Conservation (phyloP, 1,140 invertebrate species). For the Homarus americanus region DNA sequence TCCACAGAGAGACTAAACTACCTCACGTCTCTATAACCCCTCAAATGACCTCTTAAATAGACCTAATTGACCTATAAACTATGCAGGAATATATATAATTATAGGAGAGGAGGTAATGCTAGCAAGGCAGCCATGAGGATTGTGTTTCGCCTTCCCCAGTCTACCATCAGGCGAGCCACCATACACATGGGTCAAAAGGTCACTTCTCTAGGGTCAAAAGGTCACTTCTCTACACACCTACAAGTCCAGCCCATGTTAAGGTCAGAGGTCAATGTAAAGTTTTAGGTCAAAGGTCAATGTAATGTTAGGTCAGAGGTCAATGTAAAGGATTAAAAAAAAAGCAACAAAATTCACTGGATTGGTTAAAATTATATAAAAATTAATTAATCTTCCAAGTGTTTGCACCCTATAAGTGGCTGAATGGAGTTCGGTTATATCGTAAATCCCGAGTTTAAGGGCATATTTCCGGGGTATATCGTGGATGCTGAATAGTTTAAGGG, state of each 20-base stretch:
- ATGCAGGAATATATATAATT: constrained; percentile 55
- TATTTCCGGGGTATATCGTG: too few relatives aligned
- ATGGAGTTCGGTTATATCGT: too few relatives aligned
- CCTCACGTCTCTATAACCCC: too few relatives aligned
- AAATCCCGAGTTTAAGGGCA: too few relatives aligned
- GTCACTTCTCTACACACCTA: constrained; percentile 49
- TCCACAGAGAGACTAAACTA: too few relatives aligned
- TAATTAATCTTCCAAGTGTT: too few relatives aligned
- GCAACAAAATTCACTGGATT: constrained; percentile 49
- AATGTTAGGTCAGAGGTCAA: constrained; percentile 46
- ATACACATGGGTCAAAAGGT: constrained; percentile 41
- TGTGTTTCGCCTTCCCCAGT: constrained; percentile 32
- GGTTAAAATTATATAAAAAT: constrained; percentile 23
- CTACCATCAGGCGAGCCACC: constrained; percentile 9
- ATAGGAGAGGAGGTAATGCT: constrained; percentile 41
- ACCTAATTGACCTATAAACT: constrained; percentile 32
- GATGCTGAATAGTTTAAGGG: too few relatives aligned
- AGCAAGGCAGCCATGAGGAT: constrained; percentile 35
- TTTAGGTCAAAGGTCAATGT: too few relatives aligned
- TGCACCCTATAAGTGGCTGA: too few relatives aligned
- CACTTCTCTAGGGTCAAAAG: too few relatives aligned
- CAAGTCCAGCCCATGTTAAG: constrained; percentile 55
- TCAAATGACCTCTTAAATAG: too few relatives aligned
- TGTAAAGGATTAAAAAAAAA: constrained; percentile 30
- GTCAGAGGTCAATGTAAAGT: too few relatives aligned